Evolutionary conservation across 2,113 vertebrate genomes (phyloP), one percentile per base, ranked within the genome.

Genomic region (Thunnus maccoyii): DNA sequence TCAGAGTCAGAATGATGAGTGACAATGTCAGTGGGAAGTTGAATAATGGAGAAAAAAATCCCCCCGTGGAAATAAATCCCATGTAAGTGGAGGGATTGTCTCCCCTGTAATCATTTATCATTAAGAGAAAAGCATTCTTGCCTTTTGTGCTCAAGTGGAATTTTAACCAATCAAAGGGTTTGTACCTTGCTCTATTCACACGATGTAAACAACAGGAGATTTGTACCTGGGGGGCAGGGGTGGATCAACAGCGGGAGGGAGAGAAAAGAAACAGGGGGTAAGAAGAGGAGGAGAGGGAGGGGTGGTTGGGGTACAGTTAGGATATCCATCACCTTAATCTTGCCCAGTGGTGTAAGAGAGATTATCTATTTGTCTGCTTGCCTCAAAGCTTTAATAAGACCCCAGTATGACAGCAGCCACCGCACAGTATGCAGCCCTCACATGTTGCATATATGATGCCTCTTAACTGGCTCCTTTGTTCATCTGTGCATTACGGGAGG

Each of bases 291-390:
- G 46, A 25, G 66, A 61, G 27, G 46, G n/a, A 25, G 27, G 71
- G 58, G 67, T 20, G 46, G 67, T 65, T 50, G 12, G 76, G 48
- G 22, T 88, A 70, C 58, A 84, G 70, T 78, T 58, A 55, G 69
- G 61, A 51, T 78, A 88, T 90, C 87, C 88, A 86, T 94, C 90
- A 90, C 64, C 80, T 83, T 91, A 83, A 91, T 88, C 87, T 76
- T 72, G 66, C 80, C 72, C 83, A 81, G 56, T 78, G 73, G 76
- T 89, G 76, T 60, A 54, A 62, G 25, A 71, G 7, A 87, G 70
- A 80, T 88, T 55, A 76, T 80, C 68, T 79, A n/a, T 77, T 86
- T 83, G 62, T 84, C 73, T 86, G 61, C 67, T 36, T 81, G 64
- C 63, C 55, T 81, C 46, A 14, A 87, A 68, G 60, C 73, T 85